These are phyloP conservation scores for Cebus imitator DNA, from an alignment of 2,113 vertebrate species.

Conservation along the genomic window DNA sequence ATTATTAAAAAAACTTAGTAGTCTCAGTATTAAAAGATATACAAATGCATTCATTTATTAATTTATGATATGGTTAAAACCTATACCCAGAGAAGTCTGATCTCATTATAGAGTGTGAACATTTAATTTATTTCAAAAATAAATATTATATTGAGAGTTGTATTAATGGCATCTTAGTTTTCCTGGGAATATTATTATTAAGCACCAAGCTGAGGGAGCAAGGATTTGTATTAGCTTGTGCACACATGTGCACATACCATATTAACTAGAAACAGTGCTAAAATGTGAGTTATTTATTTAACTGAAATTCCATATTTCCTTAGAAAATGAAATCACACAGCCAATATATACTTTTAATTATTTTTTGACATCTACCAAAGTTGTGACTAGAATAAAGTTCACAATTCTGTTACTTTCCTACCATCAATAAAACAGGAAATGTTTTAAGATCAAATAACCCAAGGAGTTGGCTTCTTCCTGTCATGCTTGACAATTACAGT, in stretches of 20 bases:
- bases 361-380: neutral
- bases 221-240: conserved; percentile 42
- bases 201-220: conserved; percentile 6
- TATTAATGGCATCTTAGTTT: conserved; percentile 54
- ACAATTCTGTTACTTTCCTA: neutral
- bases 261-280: neutral
- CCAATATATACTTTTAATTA: neutral
- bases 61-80: conserved; percentile 43
- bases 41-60: conserved; percentile 39
- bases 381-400: neutral
- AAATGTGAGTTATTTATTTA: conserved; percentile 39
- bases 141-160: neutral
- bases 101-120: conserved; percentile 59
- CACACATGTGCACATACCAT: neutral
- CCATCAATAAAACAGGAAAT: conserved; percentile 38
- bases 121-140: conserved; percentile 56
- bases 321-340: conserved; percentile 31
- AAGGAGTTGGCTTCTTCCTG: neutral
- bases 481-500: neutral
- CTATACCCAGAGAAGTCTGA: conserved; percentile 42
- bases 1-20: conserved; percentile 44
- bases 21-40: conserved; percentile 48
- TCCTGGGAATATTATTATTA: conserved; percentile 44
- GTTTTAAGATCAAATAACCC: conserved; percentile 39
- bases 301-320: conserved; percentile 17